These are phyloP conservation scores for Syrphus vitripennis DNA, from an alignment of 2,888 invertebrate species.

Conservation along the genomic window DNA sequence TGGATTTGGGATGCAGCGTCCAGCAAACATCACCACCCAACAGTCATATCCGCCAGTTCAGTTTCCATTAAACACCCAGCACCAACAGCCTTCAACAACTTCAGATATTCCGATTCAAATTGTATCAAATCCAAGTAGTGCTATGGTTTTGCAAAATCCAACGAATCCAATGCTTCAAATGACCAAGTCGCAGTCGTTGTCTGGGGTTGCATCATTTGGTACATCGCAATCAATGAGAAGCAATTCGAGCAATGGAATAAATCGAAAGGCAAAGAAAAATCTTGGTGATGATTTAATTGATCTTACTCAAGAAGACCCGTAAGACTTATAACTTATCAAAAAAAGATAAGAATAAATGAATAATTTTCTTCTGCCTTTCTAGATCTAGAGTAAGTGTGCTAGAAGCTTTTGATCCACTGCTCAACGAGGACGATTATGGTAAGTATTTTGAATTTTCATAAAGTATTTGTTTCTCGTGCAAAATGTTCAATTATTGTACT, in stretches of 20 bases:
- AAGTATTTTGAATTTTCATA: slow-evolving; percentile 37
- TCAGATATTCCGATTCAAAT: slow-evolving; percentile 52
- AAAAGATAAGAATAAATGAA: not conserved
- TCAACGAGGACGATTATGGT: slow-evolving; percentile 82
- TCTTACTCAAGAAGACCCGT: slow-evolving; percentile 79
- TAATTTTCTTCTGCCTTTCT: slow-evolving; percentile 49
- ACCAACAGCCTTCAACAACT: slow-evolving; percentile 19
- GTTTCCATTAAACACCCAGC: slow-evolving; percentile 24
- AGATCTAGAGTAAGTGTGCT: slow-evolving; percentile 83
- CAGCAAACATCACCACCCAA: slow-evolving; percentile 29
- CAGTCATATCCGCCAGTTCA: slow-evolving; percentile 59
- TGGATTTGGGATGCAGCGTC: slow-evolving; percentile 45
- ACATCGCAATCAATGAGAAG: slow-evolving; percentile 44
- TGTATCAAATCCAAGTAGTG: slow-evolving; percentile 54
- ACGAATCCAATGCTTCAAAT: slow-evolving; percentile 56
- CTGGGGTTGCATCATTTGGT: slow-evolving; percentile 60
- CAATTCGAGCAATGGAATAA: slow-evolving; percentile 63
- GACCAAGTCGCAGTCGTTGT: slow-evolving; percentile 72
- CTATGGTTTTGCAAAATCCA: slow-evolving; percentile 47
- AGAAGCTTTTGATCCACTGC: slow-evolving; percentile 93
- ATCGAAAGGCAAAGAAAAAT: slow-evolving; percentile 44
- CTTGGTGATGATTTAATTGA: slow-evolving; percentile 79
- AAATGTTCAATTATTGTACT: slow-evolving; percentile 26
- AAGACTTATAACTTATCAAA: slow-evolving; percentile 66
- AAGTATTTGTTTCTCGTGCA: not conserved